Evolutionary conservation across 2,797 vertebrate genomes (phyloP).

Genomic region (Morelia viridis): DNA sequence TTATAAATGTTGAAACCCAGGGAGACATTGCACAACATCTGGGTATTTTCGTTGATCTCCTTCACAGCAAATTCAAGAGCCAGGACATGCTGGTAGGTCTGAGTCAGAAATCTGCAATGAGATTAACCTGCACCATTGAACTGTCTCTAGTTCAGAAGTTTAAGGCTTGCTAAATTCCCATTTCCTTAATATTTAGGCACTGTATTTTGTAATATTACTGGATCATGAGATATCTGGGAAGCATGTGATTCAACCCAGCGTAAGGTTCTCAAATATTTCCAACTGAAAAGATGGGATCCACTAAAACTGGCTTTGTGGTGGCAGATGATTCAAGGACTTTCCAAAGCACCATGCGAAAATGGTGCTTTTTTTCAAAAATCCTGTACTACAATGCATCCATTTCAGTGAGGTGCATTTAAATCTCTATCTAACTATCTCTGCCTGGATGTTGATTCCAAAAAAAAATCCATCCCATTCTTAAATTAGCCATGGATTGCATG

Average conservation of each 20-base stretch:
- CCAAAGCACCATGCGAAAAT: not conserved
- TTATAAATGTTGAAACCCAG: not conserved
- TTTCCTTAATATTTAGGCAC: not conserved
- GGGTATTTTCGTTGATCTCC: not conserved
- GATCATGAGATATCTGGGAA: not conserved
- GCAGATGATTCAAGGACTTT: no score
- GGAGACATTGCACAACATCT: not conserved
- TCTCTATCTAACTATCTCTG: not conserved
- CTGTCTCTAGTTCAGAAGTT: not conserved
- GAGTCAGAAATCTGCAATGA: not conserved
- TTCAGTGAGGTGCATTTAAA: not conserved
- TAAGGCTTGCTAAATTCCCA: not conserved
- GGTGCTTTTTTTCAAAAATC: not conserved
- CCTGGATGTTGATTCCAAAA: not conserved
- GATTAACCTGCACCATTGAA: not conserved
- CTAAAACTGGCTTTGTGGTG: not conserved
- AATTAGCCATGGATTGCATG: not conserved
- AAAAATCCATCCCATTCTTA: not conserved
- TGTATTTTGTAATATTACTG: not conserved
- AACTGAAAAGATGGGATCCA: not conserved
- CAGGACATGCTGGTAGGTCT: slow-evolving; percentile 1
- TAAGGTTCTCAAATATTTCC: not conserved
- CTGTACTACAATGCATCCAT: not conserved
- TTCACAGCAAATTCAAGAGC: slow-evolving; percentile 5
- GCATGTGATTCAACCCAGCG: not conserved